Conservation (phyloP, 2,888 invertebrate genomes). For the Uloborus plumipes region DNA sequence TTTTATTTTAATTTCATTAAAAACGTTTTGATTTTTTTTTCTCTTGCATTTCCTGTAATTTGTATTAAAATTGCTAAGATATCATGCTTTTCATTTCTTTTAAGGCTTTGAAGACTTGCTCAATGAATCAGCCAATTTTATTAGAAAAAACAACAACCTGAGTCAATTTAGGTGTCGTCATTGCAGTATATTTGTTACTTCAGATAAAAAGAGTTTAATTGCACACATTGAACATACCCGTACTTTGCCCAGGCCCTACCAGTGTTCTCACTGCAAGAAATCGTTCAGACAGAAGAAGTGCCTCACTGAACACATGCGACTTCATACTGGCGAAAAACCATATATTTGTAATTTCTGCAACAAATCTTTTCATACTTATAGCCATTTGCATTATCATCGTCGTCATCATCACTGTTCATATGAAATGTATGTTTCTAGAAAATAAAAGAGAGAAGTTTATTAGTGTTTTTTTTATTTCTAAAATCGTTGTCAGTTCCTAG, state of each 20-base stretch:
- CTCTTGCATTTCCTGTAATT: not conserved
- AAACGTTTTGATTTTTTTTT: no score
- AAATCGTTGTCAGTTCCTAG: no score
- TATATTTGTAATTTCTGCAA: slow-evolving; percentile 6
- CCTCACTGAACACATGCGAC: slow-evolving; percentile 13
- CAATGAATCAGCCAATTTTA: no score
- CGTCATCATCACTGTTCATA: not conserved
- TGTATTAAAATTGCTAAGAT: not conserved
- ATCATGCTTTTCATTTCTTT: not conserved
- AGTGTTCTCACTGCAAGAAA: slow-evolving; percentile 8
- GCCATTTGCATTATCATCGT: slow-evolving; percentile 14
- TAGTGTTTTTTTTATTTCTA: no score
- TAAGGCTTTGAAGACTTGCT: not conserved
- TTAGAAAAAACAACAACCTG: no score
- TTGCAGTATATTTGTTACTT: not conserved
- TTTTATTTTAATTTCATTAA: not conserved
- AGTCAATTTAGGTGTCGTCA: slow-evolving; percentile 2
- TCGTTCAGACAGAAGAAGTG: slow-evolving; percentile 11
- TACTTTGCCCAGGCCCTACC: not conserved
- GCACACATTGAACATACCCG: not conserved
- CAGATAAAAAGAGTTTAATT: not conserved
- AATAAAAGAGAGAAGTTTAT: no score
- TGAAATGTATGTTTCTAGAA: no score
- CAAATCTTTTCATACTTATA: slow-evolving; percentile 13
- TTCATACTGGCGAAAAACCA: slow-evolving; percentile 19